These are phyloP conservation scores for Diachasma alloeum DNA, from an alignment of 1,140 invertebrate genomes.

Conservation along the genomic window DNA sequence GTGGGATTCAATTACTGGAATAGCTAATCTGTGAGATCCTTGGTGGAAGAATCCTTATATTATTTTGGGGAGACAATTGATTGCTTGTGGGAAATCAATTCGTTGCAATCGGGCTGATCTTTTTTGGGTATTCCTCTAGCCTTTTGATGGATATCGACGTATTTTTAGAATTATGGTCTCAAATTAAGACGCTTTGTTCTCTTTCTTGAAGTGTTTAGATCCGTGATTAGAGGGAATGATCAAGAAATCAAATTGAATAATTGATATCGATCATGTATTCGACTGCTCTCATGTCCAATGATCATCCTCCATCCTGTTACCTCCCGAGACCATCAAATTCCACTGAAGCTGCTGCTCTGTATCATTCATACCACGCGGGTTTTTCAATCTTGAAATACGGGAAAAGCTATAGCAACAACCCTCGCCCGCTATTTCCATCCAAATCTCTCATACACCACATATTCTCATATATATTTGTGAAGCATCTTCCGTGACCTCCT, in stretches of 20 bases:
- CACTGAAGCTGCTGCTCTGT: neutral
- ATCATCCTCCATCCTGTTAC: too few species aligned
- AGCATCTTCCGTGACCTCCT: constrained; percentile 23
- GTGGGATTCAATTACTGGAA: constrained; percentile 52
- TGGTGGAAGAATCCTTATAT: neutral
- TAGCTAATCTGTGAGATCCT: constrained; percentile 45
- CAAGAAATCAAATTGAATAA: too few species aligned
- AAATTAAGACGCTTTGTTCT: too few species aligned
- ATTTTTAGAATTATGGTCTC: too few species aligned
- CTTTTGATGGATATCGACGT: too few species aligned
- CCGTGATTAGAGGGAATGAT: too few species aligned
- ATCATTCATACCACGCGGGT: neutral
- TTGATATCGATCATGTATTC: too few species aligned
- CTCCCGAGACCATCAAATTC: neutral
- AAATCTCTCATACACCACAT: neutral
- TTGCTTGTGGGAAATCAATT: neutral
- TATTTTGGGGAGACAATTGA: too few species aligned
- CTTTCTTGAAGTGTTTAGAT: too few species aligned
- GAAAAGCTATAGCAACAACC: neutral
- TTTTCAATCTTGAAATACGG: neutral
- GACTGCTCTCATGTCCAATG: too few species aligned
- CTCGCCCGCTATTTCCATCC: neutral
- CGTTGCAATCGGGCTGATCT: too few species aligned
- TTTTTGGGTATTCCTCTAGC: too few species aligned
- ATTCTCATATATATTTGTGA: neutral